Conservation (phyloP, 2,113 vertebrate species). For the Bujurquina vittata region DNA sequence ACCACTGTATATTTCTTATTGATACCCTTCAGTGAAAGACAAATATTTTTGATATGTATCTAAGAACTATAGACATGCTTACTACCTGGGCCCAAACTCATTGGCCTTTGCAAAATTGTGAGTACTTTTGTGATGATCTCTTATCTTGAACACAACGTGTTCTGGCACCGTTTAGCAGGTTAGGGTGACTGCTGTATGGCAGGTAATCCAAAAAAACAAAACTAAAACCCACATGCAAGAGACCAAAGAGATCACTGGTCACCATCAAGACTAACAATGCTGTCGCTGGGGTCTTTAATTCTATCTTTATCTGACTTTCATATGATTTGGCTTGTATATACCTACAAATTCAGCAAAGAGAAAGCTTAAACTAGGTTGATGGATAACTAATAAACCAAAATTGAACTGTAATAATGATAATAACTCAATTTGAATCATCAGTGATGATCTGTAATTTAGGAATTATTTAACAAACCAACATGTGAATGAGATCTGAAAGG, state of each 20-base stretch:
- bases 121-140: too few species aligned
- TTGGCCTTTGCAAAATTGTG: too few species aligned
- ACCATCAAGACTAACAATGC: background rate
- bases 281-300: background rate
- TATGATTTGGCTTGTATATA: conserved; percentile 7
- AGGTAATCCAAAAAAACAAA: background rate
- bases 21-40: too few species aligned
- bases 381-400: background rate
- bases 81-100: too few species aligned
- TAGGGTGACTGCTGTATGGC: background rate
- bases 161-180: background rate
- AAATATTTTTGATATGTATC: too few species aligned
- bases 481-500: conserved; percentile 5
- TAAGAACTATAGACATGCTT: too few species aligned
- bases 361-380: background rate
- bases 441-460: background rate
- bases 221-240: background rate
- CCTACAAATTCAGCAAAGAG: conserved; percentile 63
- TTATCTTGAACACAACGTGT: background rate
- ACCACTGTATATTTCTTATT: background rate
- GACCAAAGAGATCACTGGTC: background rate
- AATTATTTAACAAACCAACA: background rate
- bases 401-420: conserved; percentile 3
- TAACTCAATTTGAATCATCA: background rate
- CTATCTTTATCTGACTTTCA: background rate